Percentiles rank a stretch among this genome's conserved stretches.
Conservation (phyloP, 2,797 vertebrate genomes). For the Coracias cyanogaster region DNA sequence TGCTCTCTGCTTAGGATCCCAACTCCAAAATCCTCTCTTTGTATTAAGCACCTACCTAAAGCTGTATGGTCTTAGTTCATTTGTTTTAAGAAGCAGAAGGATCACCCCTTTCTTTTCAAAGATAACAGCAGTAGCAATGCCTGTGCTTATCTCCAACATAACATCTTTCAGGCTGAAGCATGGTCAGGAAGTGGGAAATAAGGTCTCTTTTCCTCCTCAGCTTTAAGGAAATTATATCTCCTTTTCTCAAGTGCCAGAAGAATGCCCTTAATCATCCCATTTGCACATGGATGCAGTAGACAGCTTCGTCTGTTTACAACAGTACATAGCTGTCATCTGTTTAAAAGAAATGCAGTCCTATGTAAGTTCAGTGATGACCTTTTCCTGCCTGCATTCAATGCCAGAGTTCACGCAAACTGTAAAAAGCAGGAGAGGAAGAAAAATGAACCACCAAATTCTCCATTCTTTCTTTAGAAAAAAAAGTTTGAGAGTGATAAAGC, state of each 20-base stretch:
- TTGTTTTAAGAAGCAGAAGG: neutral
- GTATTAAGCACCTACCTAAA: neutral
- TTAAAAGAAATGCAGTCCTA: neutral
- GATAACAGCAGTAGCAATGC: neutral
- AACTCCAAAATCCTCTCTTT: neutral
- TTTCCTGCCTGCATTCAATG: neutral
- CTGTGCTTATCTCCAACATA: neutral
- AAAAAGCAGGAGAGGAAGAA: neutral
- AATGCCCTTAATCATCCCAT: neutral
- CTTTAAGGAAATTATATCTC: neutral
- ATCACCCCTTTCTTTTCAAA: neutral
- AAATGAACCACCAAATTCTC: neutral
- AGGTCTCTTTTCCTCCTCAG: neutral
- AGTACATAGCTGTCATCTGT: neutral
- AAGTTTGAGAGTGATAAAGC: rapidly evolving
- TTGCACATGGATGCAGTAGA: neutral
- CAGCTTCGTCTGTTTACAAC: neutral
- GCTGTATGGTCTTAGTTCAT: neutral
- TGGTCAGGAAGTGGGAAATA: neutral
- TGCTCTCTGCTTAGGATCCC: neutral
- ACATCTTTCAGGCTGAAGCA: neutral
- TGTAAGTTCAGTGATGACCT: neutral
- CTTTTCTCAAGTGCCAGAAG: neutral
- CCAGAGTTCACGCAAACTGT: neutral
- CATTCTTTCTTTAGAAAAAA: neutral